phyloP scores from a whole-genome alignment of 2,888 invertebrate genomes.

The Amorpha juglandis region DNA sequence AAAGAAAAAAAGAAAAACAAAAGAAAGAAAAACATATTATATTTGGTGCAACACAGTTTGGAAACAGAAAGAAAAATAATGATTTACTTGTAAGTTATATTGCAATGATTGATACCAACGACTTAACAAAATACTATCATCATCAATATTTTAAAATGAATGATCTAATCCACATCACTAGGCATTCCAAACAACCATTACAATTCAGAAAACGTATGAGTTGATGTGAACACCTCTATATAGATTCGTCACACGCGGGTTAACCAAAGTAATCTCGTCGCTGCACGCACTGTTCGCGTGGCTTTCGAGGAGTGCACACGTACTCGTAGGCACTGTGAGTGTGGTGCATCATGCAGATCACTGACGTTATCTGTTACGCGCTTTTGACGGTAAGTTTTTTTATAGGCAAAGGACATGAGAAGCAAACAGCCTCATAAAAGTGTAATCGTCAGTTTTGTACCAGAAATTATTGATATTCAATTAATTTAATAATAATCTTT shows the following conservation, averaged over 20 bases:
- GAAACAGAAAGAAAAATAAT: too few relatives aligned
- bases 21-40: too few relatives aligned
- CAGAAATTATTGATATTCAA: too few relatives aligned
- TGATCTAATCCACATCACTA: background rate
- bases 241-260: slow-evolving; percentile 55
- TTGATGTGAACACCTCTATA: slow-evolving; percentile 24
- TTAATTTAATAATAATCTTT: too few relatives aligned
- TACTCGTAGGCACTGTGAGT: slow-evolving; percentile 37
- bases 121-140: too few relatives aligned
- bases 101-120: too few relatives aligned
- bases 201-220: background rate
- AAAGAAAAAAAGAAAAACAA: too few relatives aligned
- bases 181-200: slow-evolving; percentile 1
- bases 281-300: slow-evolving; percentile 54
- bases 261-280: slow-evolving; percentile 51
- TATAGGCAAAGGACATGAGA: background rate
- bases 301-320: slow-evolving; percentile 63
- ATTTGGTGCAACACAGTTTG: too few relatives aligned
- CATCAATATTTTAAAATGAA: background rate
- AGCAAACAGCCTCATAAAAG: too few relatives aligned
- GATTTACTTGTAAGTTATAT: too few relatives aligned
- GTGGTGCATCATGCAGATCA: slow-evolving; percentile 62
- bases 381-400: slow-evolving; percentile 64
- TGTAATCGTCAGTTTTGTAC: too few relatives aligned
- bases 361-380: slow-evolving; percentile 55